A percentile compares a stretch with the other conserved stretches of the same genome.
phyloP scores from a whole-genome alignment of 2,797 vertebrate genomes.

The Spheniscus humboldti region DNA sequence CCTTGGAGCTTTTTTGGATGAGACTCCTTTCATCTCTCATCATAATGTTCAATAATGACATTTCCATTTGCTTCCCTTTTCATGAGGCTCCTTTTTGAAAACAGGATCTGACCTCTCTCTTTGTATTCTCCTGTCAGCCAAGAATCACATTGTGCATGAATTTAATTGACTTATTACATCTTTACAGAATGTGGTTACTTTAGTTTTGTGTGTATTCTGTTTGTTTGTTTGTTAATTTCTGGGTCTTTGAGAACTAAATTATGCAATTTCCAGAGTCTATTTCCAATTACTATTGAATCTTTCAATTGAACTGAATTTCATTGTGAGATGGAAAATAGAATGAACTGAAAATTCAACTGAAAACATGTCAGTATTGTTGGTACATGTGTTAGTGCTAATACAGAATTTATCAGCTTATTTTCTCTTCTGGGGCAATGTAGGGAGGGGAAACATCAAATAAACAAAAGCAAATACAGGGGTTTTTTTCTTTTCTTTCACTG shows the following conservation, averaged over 20 bases:
- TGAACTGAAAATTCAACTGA: constrained; percentile 42
- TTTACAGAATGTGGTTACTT: constrained; percentile 38
- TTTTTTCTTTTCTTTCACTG: neutral
- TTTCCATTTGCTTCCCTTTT: constrained; percentile 64
- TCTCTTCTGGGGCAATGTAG: neutral
- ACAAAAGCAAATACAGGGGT: neutral
- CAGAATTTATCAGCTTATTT: constrained; percentile 55
- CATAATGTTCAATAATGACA: constrained; percentile 66
- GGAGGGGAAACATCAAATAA: constrained; percentile 40
- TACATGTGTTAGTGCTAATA: constrained; percentile 39
- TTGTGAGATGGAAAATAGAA: constrained; percentile 42
- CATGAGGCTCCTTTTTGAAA: constrained; percentile 48
- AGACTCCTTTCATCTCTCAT: constrained; percentile 63
- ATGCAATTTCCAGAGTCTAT: constrained; percentile 14
- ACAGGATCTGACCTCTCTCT: constrained; percentile 40
- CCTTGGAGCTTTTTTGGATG: constrained; percentile 25
- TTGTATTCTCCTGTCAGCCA: constrained; percentile 38
- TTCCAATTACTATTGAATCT: constrained; percentile 56
- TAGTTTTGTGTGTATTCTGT: constrained; percentile 41
- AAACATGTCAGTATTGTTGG: constrained; percentile 53
- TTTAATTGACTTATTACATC: constrained; percentile 62
- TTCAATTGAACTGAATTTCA: constrained; percentile 56
- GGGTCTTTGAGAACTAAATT: constrained; percentile 35
- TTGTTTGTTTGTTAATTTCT: constrained; percentile 67
- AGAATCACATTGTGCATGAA: constrained; percentile 43